Base-by-base conservation (phyloP, 2,797 vertebrate genomes). In the Coregonus sp. region DNA sequence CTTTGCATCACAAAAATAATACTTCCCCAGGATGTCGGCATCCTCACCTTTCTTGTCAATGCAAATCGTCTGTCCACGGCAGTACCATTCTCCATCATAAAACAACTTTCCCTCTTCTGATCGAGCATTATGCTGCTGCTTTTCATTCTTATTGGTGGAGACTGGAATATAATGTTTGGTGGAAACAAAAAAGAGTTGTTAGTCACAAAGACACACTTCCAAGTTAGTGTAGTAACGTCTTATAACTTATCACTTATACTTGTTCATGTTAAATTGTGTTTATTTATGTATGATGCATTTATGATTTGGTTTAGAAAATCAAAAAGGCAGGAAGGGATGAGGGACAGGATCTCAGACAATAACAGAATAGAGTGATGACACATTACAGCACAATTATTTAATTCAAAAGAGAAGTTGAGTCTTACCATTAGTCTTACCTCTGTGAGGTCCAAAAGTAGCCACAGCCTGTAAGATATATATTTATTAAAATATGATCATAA, bases 381-480 rank as follows among this genome's bases (percentile, higher is more conserved):
- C 4, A 37, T 37, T 37, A 47, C 16, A n/a, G 51, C 59, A 2
- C 73, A 66, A 16, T 20, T 20, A 25, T 67, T 4, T 79, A 69
- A 73, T 33, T 51, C 15, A 54, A 52, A 14, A 16, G 20, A 71
- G 51, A 33, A 37, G 59, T 25, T 67, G 67, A 33, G 47, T 35
- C 94, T 94, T 92, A 96, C 96, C 94, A 88, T 96, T 95, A 94
- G 83, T 83, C 95, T 97, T 92, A 93, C 94, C 92, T 91, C 97
- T 94, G 88, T 97, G 97, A 51, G 97, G 97, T 72, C 96, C 97
- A 83, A 98, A 83, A 0, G 97, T 97, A 76, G 97, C 98, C 93
- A 99, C 96, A 35, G 97, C 97, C 98, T 99, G 91, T 7, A 85
- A 84, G 78, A 87, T 0, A 85, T n/a, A 54, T 20, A 75, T 56